Evolutionary conservation across 2,888 invertebrate species (phyloP).

Genomic region (Tricholauxania praeusta): DNA sequence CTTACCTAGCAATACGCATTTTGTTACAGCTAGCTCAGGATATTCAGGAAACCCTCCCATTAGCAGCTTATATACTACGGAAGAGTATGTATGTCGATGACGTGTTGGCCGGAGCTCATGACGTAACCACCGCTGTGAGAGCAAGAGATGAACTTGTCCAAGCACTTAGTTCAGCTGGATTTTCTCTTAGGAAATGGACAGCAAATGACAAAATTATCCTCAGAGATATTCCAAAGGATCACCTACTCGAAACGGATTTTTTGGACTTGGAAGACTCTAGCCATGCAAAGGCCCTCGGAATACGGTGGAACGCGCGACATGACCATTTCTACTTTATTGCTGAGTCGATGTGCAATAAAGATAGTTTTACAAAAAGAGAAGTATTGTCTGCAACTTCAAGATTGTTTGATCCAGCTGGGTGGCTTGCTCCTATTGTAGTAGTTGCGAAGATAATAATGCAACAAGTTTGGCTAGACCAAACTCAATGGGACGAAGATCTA

Average conservation of each 20-base stretch:
- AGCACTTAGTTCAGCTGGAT: constrained; percentile 21
- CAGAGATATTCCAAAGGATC: neutral
- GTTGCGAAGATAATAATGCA: constrained; percentile 12
- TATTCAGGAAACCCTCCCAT: constrained; percentile 7
- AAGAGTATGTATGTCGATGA: constrained; percentile 28
- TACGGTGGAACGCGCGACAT: constrained; percentile 13
- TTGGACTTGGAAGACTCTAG: constrained; percentile 23
- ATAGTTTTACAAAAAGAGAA: too few relatives aligned
- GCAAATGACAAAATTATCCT: constrained; percentile 16
- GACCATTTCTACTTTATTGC: neutral
- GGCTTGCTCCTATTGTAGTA: neutral
- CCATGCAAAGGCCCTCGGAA: constrained; percentile 12
- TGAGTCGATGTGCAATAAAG: neutral
- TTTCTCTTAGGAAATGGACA: constrained; percentile 22
- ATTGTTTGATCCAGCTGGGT: too few relatives aligned
- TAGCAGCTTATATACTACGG: constrained; percentile 7
- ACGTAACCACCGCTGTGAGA: neutral
- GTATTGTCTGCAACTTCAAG: neutral
- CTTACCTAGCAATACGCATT: neutral
- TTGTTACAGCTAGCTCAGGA: neutral
- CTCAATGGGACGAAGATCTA: neutral
- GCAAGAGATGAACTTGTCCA: neutral
- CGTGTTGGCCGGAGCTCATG: constrained; percentile 15
- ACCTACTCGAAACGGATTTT: constrained; percentile 17
- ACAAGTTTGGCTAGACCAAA: constrained; percentile 10